Evolutionary conservation across 2,888 invertebrate species (phyloP), one percentile per base, ranked within the genome.

Genomic region (Drosophila prolongata): DNA sequence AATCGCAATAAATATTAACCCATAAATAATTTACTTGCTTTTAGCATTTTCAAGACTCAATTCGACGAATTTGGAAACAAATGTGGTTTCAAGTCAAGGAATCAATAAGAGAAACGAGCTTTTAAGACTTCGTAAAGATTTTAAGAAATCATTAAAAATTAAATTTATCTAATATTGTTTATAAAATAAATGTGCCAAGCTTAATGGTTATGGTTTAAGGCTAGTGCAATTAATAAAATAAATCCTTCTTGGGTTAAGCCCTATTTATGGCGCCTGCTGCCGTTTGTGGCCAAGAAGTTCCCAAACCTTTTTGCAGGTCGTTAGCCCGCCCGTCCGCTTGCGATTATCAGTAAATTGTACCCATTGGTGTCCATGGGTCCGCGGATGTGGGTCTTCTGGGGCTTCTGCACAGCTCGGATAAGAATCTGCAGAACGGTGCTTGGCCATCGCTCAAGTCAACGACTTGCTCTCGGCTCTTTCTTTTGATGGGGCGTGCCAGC

Each of bases 391-490:
- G 30, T 47, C 34, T 47, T 14, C 1, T 11, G 30, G 34, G 10
- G 30, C 34, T 47, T 47, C 47, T 61, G 52, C 55, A 43, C 49
- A 54, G 10, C 40, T 27, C 62, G 46, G 75, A 83, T 83, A 78
- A 76, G 65, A 71, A 80, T 78, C 79, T 56, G 55, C 67, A 47
- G 54, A 66, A 78, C 77, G 77, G 73, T 79, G 37, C 43, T 61
- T 55, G 76, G 44, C 55, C 74, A 80, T 76, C 78, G 64, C 66
- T 77, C 77, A 81, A 80, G 82, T 84, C 82, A 81, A 78, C 70
- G 80, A 80, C 80, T 80, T 64, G 67, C 65, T 65, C 35, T 64
- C 30, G 6, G 14, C 52, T 44, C 40, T 53, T 52, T 49, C 11
- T 27, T 11, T 34, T 5, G 1, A 1, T 73, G 72, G 73, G 85